These are phyloP conservation scores for Pelecanoides urinatrix DNA, from an alignment of 2,113 vertebrate species.

Conservation along the genomic window DNA sequence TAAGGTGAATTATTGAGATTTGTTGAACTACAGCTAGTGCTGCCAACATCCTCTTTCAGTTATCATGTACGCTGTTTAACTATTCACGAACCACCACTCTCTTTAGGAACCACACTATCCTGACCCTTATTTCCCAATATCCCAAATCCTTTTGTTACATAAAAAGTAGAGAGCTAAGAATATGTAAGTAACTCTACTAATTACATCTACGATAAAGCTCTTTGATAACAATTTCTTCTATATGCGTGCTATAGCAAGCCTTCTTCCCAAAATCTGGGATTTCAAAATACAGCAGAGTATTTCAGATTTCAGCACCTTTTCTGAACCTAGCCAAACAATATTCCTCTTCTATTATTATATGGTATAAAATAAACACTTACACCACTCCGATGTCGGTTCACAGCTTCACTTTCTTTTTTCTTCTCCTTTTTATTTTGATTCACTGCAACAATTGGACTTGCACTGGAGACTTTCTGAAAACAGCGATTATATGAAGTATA, in stretches of 20 bases:
- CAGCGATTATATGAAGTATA: not conserved
- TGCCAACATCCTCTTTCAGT: not conserved
- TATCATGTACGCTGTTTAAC: fast-evolving
- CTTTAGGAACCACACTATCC: not conserved
- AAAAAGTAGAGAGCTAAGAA: not conserved
- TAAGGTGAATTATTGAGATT: not conserved
- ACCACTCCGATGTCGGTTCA: constrained; percentile 22
- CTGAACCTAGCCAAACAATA: not conserved
- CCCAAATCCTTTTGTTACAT: not conserved
- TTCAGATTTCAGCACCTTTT: not conserved
- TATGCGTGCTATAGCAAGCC: not conserved
- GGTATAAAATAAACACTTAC: constrained; percentile 54
- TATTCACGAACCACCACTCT: not conserved
- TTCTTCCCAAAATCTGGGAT: not conserved
- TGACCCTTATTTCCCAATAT: not conserved
- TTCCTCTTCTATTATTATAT: not conserved
- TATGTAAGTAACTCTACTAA: not conserved
- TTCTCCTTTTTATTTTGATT: constrained; percentile 62
- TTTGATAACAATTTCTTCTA: not conserved
- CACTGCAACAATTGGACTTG: not conserved
- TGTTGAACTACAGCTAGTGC: not conserved
- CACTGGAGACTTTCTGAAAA: constrained; percentile 27
- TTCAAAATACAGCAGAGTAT: not conserved
- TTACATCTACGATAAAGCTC: not conserved
- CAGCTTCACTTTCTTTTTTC: constrained; percentile 38